Conservation (phyloP, 2,888 invertebrate genomes). For the Diploptera punctata region DNA sequence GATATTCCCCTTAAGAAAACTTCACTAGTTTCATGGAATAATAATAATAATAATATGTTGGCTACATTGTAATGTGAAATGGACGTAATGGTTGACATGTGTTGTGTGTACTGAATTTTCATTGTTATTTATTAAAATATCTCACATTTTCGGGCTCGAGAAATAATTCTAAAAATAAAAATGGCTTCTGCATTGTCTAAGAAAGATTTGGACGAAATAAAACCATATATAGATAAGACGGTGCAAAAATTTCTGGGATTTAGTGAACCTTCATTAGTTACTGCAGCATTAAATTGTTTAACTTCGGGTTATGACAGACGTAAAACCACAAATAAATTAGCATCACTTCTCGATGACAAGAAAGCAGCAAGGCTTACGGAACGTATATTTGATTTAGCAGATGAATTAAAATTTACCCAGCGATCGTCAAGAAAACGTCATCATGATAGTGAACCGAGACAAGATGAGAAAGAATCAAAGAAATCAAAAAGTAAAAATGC, state of each 20-base stretch:
- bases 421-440: conserved; percentile 65
- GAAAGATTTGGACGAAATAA: conserved; percentile 81
- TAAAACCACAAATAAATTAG: conserved; percentile 73
- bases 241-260: conserved; percentile 82
- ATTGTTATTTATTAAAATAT: no score
- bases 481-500: conserved; percentile 50
- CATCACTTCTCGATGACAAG: conserved; percentile 78
- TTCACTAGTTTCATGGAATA: no score
- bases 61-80: no score
- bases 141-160: no score
- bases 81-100: no score
- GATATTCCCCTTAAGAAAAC: no score
- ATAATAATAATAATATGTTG: no score
- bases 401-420: conserved; percentile 62
- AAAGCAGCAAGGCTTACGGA: conserved; percentile 81
- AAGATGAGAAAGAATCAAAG: conserved; percentile 55
- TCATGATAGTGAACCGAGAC: conserved; percentile 58
- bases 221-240: conserved; percentile 79
- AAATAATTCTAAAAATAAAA: no score
- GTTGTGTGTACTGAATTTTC: no score
- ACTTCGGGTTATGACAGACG: conserved; percentile 81
- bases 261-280: conserved; percentile 80
- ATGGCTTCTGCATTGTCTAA: conserved; percentile 62
- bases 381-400: conserved; percentile 75
- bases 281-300: conserved; percentile 81